Percentiles rank a stretch among this genome's conserved stretches.
phyloP scores from a whole-genome alignment of 1,140 invertebrate species.

The Hylaeus anthracinus region DNA sequence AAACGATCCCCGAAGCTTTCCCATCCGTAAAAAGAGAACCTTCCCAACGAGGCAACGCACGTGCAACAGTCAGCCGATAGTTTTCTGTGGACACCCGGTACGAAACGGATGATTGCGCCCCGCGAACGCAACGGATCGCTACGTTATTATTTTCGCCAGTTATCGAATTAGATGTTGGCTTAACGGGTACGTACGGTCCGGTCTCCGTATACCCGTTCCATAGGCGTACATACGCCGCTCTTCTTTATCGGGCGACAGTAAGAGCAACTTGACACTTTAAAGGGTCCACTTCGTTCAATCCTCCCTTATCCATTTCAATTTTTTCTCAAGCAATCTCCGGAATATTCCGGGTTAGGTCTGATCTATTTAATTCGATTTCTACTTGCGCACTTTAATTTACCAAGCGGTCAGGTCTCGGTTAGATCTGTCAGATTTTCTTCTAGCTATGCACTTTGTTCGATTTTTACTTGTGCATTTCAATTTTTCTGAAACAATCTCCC shows the following conservation, averaged over 20 bases:
- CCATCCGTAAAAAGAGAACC: too few species aligned
- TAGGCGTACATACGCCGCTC: constrained; percentile 62
- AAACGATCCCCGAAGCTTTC: background rate
- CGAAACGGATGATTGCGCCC: constrained; percentile 64
- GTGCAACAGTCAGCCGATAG: constrained; percentile 2
- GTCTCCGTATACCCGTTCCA: constrained; percentile 46
- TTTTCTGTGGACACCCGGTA: constrained; percentile 65
- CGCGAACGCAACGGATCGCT: constrained; percentile 64
- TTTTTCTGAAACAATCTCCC: too few species aligned
- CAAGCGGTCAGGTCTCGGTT: too few species aligned
- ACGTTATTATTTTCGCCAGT: constrained; percentile 75
- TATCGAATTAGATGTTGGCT: constrained; percentile 77
- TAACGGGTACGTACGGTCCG: constrained; percentile 65
- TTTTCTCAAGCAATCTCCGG: background rate
- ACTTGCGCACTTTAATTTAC: too few species aligned
- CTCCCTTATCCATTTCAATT: background rate
- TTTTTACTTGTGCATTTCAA: too few species aligned
- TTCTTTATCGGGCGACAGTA: constrained; percentile 6
- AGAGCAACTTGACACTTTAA: background rate
- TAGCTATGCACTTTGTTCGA: too few species aligned
- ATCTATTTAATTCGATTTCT: too few species aligned
- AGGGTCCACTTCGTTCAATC: constrained; percentile 6
- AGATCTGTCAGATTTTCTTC: too few species aligned
- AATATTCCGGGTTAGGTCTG: too few species aligned
- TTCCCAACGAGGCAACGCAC: background rate